Percentiles rank a stretch among this genome's conserved stretches.
Evolutionary conservation across 2,888 invertebrate genomes (phyloP).

Genomic region (Andrena dorsata): DNA sequence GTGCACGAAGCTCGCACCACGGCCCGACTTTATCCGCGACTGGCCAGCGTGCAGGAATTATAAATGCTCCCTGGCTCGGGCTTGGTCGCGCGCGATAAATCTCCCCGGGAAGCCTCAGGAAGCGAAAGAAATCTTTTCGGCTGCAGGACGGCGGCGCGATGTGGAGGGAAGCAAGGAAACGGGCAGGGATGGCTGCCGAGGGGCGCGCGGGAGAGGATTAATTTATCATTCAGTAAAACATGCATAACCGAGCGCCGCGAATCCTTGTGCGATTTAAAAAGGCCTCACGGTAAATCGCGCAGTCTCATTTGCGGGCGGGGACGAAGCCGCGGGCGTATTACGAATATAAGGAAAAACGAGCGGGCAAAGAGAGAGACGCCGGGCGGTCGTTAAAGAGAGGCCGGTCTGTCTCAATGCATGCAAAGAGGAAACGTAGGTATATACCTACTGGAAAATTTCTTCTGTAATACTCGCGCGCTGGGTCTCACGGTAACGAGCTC

Average conservation of each 20-base stretch:
- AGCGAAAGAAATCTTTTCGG: conserved; percentile 48
- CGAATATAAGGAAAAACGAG: conserved; percentile 47
- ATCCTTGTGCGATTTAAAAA: conserved; percentile 52
- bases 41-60: conserved; percentile 37
- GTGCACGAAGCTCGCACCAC: background rate
- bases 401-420: conserved; percentile 24
- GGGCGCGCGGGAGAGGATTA: conserved; percentile 45
- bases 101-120: conserved; percentile 31
- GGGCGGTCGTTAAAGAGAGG: background rate
- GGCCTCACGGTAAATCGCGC: conserved; percentile 54
- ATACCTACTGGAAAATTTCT: conserved; percentile 55
- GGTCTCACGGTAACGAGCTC: conserved; percentile 47
- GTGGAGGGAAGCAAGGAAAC: background rate
- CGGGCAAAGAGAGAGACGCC: background rate
- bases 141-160: conserved; percentile 4
- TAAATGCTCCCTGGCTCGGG: conserved; percentile 36
- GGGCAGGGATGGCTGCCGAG: background rate
- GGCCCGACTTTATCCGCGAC: conserved; percentile 31
- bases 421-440: conserved; percentile 31
- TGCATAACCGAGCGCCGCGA: conserved; percentile 15
- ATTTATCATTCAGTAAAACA: conserved; percentile 56
- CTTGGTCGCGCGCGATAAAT: conserved; percentile 57
- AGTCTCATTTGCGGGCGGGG: conserved; percentile 48
- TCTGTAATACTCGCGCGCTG: conserved; percentile 34
- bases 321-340: conserved; percentile 47